phyloP scores from a whole-genome alignment of 2,113 vertebrate genomes.

The Siniperca knerii region DNA sequence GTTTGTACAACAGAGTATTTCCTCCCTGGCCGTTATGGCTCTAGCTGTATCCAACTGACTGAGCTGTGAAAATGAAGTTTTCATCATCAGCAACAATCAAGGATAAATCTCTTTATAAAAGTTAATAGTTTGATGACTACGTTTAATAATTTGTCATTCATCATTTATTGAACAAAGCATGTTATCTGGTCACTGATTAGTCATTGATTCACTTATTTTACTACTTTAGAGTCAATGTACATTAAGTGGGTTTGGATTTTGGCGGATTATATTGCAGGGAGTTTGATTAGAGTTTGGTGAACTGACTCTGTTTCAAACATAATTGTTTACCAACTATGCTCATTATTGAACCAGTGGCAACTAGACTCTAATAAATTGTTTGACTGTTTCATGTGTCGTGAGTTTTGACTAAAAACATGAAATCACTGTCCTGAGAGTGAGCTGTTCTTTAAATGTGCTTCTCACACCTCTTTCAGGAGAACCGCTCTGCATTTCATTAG shows the following conservation, averaged over 20 bases:
- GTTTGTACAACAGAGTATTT: background rate
- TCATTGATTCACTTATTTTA: background rate
- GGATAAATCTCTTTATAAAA: background rate
- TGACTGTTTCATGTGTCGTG: background rate
- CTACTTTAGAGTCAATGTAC: background rate
- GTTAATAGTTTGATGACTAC: background rate
- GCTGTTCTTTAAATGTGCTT: background rate
- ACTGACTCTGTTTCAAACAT: background rate
- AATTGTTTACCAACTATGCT: background rate
- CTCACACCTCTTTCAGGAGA: background rate
- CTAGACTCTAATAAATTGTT: conserved; percentile 31
- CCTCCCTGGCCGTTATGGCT: no score
- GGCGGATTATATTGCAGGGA: background rate
- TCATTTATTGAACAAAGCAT: background rate
- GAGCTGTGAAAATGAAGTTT: background rate
- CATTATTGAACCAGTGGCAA: conserved; percentile 6
- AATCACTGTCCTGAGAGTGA: background rate
- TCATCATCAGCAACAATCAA: background rate
- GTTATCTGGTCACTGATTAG: background rate
- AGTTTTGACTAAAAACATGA: background rate
- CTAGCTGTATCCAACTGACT: background rate
- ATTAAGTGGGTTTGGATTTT: background rate
- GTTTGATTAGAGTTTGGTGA: background rate
- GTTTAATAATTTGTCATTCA: background rate
- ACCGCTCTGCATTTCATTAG: background rate